Conservation (phyloP, 2,113 vertebrate species). For the Spermophilus dauricus region DNA sequence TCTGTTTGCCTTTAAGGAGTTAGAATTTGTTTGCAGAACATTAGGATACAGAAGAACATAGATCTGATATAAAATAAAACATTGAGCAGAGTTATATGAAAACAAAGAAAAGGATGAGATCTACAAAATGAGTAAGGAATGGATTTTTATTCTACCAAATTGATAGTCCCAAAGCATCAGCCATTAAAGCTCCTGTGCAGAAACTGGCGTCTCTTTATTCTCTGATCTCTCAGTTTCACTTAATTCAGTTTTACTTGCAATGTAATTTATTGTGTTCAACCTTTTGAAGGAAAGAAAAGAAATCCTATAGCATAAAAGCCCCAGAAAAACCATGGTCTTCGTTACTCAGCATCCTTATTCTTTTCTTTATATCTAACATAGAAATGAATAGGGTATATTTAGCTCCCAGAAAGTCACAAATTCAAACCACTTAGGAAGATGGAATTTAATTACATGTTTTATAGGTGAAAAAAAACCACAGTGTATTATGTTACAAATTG, state of each 20-base stretch:
- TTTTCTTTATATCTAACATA: constrained; percentile 13
- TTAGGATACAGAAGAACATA: background rate
- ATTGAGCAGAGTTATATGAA: background rate
- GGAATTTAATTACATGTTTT: constrained; percentile 3
- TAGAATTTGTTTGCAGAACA: constrained; percentile 43
- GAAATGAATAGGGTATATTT: constrained; percentile 24
- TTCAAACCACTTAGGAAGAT: constrained; percentile 18
- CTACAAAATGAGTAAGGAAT: constrained; percentile 47
- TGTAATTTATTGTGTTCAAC: constrained; percentile 52
- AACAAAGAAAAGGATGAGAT: constrained; percentile 25
- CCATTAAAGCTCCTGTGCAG: constrained; percentile 13
- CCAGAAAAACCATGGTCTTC: background rate
- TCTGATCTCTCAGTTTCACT: constrained; percentile 40
- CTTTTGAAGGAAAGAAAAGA: constrained; percentile 55
- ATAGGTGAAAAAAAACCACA: background rate
- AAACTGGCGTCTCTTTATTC: background rate
- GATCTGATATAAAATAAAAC: constrained; percentile 14
- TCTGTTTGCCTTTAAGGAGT: constrained; percentile 47
- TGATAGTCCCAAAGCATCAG: constrained; percentile 36
- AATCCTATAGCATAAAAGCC: constrained; percentile 62
- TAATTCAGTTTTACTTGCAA: constrained; percentile 63
- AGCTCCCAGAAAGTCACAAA: constrained; percentile 57
- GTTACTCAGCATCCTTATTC: constrained; percentile 44
- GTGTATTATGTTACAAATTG: constrained; percentile 44
- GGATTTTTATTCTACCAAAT: constrained; percentile 65